Evolutionary conservation across 2,888 invertebrate genomes (phyloP), one percentile per base, ranked within the genome.

Genomic region (Abscondita cerata): DNA sequence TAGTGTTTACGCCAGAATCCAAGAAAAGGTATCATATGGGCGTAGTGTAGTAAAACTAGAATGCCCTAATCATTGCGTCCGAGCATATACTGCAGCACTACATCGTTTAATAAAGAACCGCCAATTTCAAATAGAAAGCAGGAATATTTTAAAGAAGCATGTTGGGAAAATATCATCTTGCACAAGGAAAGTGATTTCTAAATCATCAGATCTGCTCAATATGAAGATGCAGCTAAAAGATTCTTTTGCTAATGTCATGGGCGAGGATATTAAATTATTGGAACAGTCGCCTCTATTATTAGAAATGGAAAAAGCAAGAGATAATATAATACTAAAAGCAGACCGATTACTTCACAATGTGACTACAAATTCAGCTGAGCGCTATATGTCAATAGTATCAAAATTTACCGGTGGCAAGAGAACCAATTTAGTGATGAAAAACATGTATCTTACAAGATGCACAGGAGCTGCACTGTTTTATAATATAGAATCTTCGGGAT

Each of bases 281-380:
- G 41, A 41, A 41, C 18, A 15, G 2, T 41, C 38, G 2, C n/a
- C 4, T 38, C 20, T 36, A 16, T 51, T 51, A 8, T 1, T 13
- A 48, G 31, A 48, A 48, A 20, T 48, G 9, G 9, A 31, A 12
- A 46, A 48, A 12, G 19, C 13, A n/a, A 31, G 12, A 48, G 48
- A 48, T 25, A 48, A n/a, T 25, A 31, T 48, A 31, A 19, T 48
- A 13, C n/a, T 25, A 48, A 48, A 48, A 19, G 48, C 48, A 48
- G 13, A 48, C 9, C 2, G 48, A 31, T 48, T 48, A 25, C 13
- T 13, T 5, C 16, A 25, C 8, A 48, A 12, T 31, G 31, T 48
- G 2, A 48, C 48, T 1, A 48, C 31, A 9, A 48, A 48, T 33
- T 13, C 16, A 11, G 48, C 48, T n/a, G 25, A 48, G 19, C 5